Conservation (phyloP, 2,797 vertebrate species). For the Coranthus polyacanthus region DNA sequence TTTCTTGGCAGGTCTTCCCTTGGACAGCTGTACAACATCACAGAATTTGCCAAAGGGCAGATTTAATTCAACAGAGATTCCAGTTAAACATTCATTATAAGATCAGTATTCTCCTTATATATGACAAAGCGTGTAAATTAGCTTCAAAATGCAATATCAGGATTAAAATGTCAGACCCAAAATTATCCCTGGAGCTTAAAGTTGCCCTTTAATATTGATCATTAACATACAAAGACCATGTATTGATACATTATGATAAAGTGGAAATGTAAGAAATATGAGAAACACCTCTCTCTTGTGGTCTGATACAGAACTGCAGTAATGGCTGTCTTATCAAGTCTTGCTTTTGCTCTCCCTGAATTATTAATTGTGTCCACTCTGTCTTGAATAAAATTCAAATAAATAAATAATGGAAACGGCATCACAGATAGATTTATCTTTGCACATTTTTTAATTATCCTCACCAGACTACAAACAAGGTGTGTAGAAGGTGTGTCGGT, state of each 20-base stretch:
- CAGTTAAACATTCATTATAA: constrained; percentile 17
- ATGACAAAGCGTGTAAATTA: background rate
- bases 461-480: too few species aligned
- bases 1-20: background rate
- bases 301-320: constrained; percentile 47
- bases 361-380: background rate
- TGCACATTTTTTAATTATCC: background rate
- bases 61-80: constrained; percentile 33
- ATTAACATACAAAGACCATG: background rate
- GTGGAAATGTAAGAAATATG: background rate
- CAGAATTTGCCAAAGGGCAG: constrained; percentile 27
- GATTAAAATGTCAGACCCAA: background rate
- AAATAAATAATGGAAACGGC: background rate
- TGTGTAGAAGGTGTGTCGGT: background rate
- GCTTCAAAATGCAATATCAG: background rate
- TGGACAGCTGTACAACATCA: constrained; percentile 21
- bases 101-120: constrained; percentile 12
- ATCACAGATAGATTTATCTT: background rate
- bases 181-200: background rate
- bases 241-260: background rate
- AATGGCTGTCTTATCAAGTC: background rate
- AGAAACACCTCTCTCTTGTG: constrained; percentile 66
- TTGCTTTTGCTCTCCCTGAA: background rate
- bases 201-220: background rate
- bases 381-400: background rate